phyloP scores from a whole-genome alignment of 2,888 invertebrate genomes.

The Chesias legatella region DNA sequence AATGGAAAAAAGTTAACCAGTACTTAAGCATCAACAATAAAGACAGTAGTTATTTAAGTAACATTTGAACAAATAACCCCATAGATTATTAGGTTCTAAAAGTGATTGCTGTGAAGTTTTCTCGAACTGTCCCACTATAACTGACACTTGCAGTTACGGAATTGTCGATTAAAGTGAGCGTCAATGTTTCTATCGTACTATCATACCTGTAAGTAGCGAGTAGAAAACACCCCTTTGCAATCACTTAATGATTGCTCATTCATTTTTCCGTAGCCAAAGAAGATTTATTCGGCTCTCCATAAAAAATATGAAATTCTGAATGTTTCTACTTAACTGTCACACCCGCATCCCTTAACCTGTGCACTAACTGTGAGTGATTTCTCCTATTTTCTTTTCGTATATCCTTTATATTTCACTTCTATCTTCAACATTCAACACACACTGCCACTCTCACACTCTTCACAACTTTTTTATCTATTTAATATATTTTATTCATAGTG shows the following conservation, averaged over 20 bases:
- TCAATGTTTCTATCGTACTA: constrained; percentile 26
- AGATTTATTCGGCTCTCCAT: constrained; percentile 65
- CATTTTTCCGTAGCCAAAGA: constrained; percentile 70
- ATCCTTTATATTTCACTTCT: constrained; percentile 63
- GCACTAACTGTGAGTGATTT: constrained; percentile 79
- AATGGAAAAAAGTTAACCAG: too few relatives aligned
- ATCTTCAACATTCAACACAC: constrained; percentile 68
- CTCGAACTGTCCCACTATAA: too few relatives aligned
- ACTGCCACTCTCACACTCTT: constrained; percentile 74
- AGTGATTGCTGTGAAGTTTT: too few relatives aligned
- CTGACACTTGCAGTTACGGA: too few relatives aligned
- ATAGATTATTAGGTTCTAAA: too few relatives aligned
- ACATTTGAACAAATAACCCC: too few relatives aligned
- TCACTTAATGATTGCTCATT: constrained; percentile 59
- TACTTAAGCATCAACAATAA: too few relatives aligned
- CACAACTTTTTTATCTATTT: constrained; percentile 70
- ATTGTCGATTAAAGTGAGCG: not conserved
- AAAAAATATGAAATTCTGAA: constrained; percentile 68
- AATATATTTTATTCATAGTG: constrained; percentile 54
- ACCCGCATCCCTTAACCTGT: constrained; percentile 74
- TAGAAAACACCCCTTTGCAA: constrained; percentile 40
- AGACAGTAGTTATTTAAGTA: too few relatives aligned
- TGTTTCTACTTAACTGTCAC: constrained; percentile 73
- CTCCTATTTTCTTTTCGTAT: constrained; percentile 67
- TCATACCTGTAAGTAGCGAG: constrained; percentile 33